Conservation (phyloP, 37 sponge, comb jelly and placozoan species). For the Tethya wilhelma region DNA sequence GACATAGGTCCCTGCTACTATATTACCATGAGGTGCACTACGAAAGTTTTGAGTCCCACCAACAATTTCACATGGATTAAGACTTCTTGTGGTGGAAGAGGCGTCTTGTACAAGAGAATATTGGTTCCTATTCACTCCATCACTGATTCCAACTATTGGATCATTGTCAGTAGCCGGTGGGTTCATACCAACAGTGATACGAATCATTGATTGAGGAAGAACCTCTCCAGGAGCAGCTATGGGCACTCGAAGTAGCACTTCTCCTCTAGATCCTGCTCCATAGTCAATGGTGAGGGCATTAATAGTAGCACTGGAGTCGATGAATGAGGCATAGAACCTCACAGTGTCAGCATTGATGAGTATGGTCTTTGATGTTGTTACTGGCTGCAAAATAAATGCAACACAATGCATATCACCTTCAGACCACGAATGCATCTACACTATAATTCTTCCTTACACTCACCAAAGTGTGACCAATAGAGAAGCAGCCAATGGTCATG, state of each 20-base stretch:
- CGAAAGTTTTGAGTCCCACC: not conserved
- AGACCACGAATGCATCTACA: not conserved
- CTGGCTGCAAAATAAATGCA: not conserved
- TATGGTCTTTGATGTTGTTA: not conserved
- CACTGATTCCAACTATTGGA: constrained; percentile 1
- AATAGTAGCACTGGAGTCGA: constrained; percentile 22
- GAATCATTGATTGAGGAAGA: constrained; percentile 1
- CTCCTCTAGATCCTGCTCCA: not conserved
- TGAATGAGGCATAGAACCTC: constrained; percentile 4
- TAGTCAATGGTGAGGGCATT: not conserved
- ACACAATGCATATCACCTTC: not conserved
- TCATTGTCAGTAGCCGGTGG: constrained; percentile 10
- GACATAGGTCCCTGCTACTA: not conserved
- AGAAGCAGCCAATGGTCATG: no score
- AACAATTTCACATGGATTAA: not conserved
- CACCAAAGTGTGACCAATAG: no score
- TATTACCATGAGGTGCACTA: not conserved
- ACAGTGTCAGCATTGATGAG: not conserved
- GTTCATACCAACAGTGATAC: constrained; percentile 19
- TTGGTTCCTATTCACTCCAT: constrained; percentile 9
- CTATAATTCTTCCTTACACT: not conserved
- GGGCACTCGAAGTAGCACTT: constrained; percentile 4
- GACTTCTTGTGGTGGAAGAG: not conserved
- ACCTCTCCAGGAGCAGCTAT: constrained; percentile 16
- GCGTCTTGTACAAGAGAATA: not conserved